phyloP scores from a whole-genome alignment of 2,888 invertebrate species.

The Julus scanicus region DNA sequence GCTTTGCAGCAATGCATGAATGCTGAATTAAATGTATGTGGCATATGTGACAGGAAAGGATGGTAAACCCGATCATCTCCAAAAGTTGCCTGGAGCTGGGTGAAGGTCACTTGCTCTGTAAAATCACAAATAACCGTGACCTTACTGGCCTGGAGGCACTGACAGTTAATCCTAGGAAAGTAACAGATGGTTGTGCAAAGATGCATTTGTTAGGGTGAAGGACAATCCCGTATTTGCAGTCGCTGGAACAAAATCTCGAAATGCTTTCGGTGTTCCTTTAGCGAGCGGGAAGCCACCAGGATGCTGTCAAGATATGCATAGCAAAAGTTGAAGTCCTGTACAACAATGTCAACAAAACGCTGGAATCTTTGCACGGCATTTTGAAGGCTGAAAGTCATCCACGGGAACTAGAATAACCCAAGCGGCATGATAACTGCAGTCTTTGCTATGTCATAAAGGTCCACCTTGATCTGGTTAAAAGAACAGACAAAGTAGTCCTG shows the following conservation, averaged over 20 bases:
- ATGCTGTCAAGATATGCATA: slow-evolving; percentile 58
- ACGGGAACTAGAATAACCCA: slow-evolving; percentile 56
- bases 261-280: slow-evolving; percentile 64
- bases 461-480: slow-evolving; percentile 41
- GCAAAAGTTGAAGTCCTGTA: slow-evolving; percentile 52
- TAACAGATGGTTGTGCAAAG: background rate
- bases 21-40: too few relatives aligned
- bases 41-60: too few relatives aligned
- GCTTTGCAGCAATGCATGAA: too few relatives aligned
- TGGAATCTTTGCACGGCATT: slow-evolving; percentile 61
- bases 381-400: slow-evolving; percentile 59
- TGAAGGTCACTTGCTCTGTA: slow-evolving; percentile 44
- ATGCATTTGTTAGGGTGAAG: slow-evolving; percentile 41
- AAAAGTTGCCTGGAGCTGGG: slow-evolving; percentile 44
- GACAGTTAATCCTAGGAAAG: slow-evolving; percentile 36
- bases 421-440: slow-evolving; percentile 32
- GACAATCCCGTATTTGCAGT: slow-evolving; percentile 5
- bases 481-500: background rate
- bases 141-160: background rate
- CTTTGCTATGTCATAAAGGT: background rate
- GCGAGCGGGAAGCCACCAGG: slow-evolving; percentile 59
- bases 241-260: slow-evolving; percentile 29
- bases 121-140: background rate
- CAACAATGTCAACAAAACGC: slow-evolving; percentile 58
- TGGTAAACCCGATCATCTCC: too few relatives aligned